A percentile compares a stretch with the other conserved stretches of the same genome.
phyloP scores from a whole-genome alignment of 2,888 invertebrate species.

The Phorcus lineatus region DNA sequence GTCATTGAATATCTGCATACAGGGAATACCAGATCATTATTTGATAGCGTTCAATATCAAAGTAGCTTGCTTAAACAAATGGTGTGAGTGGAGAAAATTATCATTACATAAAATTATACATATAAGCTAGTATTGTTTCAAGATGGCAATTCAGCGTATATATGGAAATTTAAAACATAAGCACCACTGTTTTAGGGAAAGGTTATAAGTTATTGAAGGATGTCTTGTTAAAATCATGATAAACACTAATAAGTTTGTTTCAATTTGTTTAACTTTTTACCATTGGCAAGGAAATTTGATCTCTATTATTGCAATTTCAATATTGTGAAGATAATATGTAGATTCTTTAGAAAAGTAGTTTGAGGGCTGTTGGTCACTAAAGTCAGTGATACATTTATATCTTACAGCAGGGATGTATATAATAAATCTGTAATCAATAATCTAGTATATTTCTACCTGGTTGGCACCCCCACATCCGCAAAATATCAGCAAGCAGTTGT shows the following conservation, averaged over 20 bases:
- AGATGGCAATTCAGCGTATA: too few relatives aligned
- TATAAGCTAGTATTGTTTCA: too few relatives aligned
- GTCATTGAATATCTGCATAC: slow-evolving; percentile 85
- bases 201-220: too few relatives aligned
- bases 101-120: too few relatives aligned
- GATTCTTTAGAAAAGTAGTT: neutral
- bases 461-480: slow-evolving; percentile 90
- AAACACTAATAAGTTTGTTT: too few relatives aligned
- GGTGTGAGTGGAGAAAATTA: neutral
- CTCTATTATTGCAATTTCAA: too few relatives aligned
- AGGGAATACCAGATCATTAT: neutral
- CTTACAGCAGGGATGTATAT: neutral
- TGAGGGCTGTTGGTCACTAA: neutral
- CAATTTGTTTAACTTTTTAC: too few relatives aligned
- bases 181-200: too few relatives aligned
- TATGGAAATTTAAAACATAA: too few relatives aligned
- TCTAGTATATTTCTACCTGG: slow-evolving; percentile 60
- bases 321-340: too few relatives aligned
- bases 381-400: neutral
- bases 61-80: neutral
- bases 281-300: too few relatives aligned
- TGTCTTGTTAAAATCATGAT: too few relatives aligned
- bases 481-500: slow-evolving; percentile 81
- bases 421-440: neutral
- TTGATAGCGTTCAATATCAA: neutral